Conservation (phyloP, 1,140 invertebrate genomes). For the Chironomus striatipennis region DNA sequence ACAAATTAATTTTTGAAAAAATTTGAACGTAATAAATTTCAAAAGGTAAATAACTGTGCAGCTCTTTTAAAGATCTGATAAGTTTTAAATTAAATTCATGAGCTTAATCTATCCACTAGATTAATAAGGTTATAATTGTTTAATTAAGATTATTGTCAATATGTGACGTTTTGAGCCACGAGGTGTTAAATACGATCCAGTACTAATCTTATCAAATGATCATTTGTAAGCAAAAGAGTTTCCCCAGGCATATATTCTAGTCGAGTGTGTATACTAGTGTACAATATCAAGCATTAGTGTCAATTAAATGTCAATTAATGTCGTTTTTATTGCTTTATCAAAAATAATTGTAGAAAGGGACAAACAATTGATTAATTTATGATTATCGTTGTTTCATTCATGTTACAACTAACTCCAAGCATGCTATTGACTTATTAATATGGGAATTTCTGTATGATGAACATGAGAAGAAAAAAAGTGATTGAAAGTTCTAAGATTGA, state of each 20-base stretch:
- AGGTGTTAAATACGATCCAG: background rate
- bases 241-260: background rate
- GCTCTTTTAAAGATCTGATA: no score
- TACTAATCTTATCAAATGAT: background rate
- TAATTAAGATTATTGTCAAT: background rate
- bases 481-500: background rate
- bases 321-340: background rate
- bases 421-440: background rate
- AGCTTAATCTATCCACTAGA: no score
- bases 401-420: background rate
- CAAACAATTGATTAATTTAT: background rate
- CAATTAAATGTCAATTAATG: background rate
- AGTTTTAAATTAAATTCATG: no score
- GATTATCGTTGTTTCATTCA: background rate
- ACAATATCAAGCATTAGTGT: background rate
- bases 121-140: no score
- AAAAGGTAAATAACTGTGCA: no score
- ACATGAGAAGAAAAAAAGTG: background rate
- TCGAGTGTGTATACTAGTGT: background rate
- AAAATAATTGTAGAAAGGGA: background rate
- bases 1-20: no score
- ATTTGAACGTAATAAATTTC: no score
- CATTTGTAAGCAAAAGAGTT: background rate
- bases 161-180: background rate
- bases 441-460: background rate